These are phyloP conservation scores for Belonocnema kinseyi DNA, from an alignment of 1,140 invertebrate species.

Conservation along the genomic window DNA sequence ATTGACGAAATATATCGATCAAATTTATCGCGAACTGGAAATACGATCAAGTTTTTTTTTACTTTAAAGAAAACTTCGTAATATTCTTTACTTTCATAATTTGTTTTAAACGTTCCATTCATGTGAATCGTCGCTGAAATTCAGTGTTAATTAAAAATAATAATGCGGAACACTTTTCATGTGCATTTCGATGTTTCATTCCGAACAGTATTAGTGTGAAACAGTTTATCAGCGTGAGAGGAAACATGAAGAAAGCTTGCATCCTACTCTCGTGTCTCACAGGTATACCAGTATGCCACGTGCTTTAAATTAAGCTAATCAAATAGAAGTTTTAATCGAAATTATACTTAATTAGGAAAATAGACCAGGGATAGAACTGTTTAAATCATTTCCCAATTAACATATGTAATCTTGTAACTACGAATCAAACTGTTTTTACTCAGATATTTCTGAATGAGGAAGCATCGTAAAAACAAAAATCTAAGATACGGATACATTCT, in stretches of 20 bases:
- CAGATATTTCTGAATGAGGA: too few species aligned
- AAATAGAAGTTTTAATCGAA: not conserved
- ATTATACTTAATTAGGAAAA: not conserved
- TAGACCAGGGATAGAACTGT: not conserved
- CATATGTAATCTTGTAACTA: too few species aligned
- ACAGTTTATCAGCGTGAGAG: constrained; percentile 5
- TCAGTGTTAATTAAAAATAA: not conserved
- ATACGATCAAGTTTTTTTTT: not conserved
- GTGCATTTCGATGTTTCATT: constrained; percentile 7
- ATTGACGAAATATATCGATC: not conserved
- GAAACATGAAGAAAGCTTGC: constrained; percentile 55
- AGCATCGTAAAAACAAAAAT: too few species aligned
- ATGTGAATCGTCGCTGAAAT: not conserved
- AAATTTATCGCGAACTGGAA: not conserved
- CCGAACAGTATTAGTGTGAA: constrained; percentile 13
- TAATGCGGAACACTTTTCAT: constrained; percentile 3
- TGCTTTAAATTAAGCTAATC: not conserved
- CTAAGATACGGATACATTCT: too few species aligned
- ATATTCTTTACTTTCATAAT: not conserved
- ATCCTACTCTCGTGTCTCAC: constrained; percentile 52
- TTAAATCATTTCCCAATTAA: too few species aligned
- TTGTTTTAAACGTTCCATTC: not conserved
- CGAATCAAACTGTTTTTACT: too few species aligned
- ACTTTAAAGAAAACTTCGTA: not conserved
- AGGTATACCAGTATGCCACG: constrained; percentile 51